Percentiles rank a stretch among this genome's conserved stretches.
phyloP scores from a whole-genome alignment of 1,140 invertebrate species.

The Aphaenogaster rudis region DNA sequence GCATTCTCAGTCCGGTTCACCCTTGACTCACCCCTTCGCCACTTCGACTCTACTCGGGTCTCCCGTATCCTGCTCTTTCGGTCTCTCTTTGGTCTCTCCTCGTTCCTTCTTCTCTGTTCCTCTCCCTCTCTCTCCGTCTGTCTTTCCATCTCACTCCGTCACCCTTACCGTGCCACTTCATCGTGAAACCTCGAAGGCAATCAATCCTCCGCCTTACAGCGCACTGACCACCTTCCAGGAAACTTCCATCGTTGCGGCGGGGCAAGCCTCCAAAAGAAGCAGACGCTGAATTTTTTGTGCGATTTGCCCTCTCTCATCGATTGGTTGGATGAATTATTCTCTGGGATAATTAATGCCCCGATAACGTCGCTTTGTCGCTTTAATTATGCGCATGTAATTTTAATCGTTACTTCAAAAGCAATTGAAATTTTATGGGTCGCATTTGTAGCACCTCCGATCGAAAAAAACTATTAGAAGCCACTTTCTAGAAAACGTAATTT shows the following conservation, averaged over 20 bases:
- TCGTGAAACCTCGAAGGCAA: conserved; percentile 83
- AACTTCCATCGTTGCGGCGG: conserved; percentile 68
- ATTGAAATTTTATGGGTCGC: conserved; percentile 46
- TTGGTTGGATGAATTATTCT: conserved; percentile 58
- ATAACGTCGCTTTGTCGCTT: conserved; percentile 55
- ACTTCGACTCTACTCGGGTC: conserved; percentile 72
- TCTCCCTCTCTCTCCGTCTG: conserved; percentile 47
- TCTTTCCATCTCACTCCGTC: conserved; percentile 64
- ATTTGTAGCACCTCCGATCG: background rate
- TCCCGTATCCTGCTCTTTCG: conserved; percentile 76
- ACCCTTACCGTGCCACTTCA: conserved; percentile 68
- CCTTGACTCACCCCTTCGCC: conserved; percentile 72
- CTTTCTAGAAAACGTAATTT: background rate
- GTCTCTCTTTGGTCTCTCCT: conserved; percentile 71
- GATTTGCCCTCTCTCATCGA: conserved; percentile 61
- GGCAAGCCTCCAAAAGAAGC: conserved; percentile 56
- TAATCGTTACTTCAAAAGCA: conserved; percentile 42
- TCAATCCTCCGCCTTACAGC: conserved; percentile 87
- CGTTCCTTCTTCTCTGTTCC: conserved; percentile 42
- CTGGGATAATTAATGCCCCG: conserved; percentile 52
- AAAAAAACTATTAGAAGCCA: background rate
- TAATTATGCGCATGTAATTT: conserved; percentile 62
- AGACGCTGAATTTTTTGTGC: conserved; percentile 63
- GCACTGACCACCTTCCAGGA: conserved; percentile 84
- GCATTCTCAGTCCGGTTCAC: conserved; percentile 75